phyloP scores from a whole-genome alignment of 2,888 invertebrate genomes.

The Pasiphila rectangulata region DNA sequence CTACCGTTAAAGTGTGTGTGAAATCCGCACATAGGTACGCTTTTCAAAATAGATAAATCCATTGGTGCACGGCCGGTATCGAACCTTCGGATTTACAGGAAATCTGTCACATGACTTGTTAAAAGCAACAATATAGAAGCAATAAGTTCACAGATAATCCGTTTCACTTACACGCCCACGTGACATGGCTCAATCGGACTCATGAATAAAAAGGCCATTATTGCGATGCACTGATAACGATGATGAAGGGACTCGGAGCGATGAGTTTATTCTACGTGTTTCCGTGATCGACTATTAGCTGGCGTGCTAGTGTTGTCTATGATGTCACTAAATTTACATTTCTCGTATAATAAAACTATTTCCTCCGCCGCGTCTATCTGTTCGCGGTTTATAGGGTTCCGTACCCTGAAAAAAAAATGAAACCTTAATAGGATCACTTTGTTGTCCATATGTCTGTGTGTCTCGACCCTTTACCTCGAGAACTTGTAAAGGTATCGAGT shows the following conservation, averaged over 20 bases:
- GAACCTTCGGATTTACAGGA: neutral
- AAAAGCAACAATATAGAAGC: conserved; percentile 1
- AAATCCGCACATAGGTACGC: too few relatives aligned
- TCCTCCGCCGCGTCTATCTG: too few relatives aligned
- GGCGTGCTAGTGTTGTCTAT: conserved; percentile 6
- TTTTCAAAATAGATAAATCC: too few relatives aligned
- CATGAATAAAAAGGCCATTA: conserved; percentile 34
- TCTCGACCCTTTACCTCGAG: too few relatives aligned
- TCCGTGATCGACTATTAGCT: neutral
- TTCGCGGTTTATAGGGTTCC: neutral
- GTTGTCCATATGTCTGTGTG: too few relatives aligned
- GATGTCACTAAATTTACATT: too few relatives aligned
- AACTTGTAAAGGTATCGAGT: too few relatives aligned
- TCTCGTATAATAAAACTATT: too few relatives aligned
- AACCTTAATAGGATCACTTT: neutral
- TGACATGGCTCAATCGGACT: conserved; percentile 28
- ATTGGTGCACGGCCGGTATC: too few relatives aligned
- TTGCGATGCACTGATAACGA: conserved; percentile 25
- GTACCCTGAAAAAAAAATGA: neutral
- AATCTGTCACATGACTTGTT: neutral
- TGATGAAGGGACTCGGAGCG: conserved; percentile 10
- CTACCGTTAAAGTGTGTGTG: too few relatives aligned
- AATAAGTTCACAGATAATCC: conserved; percentile 15
- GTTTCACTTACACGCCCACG: conserved; percentile 13
- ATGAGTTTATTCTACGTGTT: neutral